A percentile compares a stretch with the other conserved stretches of the same genome.
These are phyloP conservation scores for Campoletis raptor DNA, from an alignment of 2,888 invertebrate species.

Conservation along the genomic window DNA sequence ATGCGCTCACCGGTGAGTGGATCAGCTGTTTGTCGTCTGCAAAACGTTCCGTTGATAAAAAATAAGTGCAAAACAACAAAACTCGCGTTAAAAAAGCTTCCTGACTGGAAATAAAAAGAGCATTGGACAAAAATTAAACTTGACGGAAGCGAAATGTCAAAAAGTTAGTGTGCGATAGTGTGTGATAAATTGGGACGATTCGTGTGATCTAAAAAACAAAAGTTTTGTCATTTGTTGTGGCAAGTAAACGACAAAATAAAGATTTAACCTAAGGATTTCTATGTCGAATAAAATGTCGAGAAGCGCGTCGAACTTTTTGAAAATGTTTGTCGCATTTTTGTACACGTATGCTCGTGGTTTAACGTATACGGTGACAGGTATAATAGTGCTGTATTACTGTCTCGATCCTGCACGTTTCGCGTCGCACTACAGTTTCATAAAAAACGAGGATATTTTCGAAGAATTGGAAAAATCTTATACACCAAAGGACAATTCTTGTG, in stretches of 20 bases:
- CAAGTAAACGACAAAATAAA: background rate
- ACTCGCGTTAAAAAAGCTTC: background rate
- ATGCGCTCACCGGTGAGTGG: conserved; percentile 14
- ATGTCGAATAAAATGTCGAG: conserved; percentile 58
- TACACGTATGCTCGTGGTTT: conserved; percentile 78
- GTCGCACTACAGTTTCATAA: conserved; percentile 82
- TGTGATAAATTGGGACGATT: background rate
- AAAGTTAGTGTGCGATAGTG: background rate
- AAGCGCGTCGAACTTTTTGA: conserved; percentile 70
- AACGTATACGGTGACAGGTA: conserved; percentile 74
- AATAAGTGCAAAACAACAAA: background rate
- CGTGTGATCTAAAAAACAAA: background rate
- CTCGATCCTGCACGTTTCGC: conserved; percentile 83
- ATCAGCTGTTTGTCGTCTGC: conserved; percentile 35
- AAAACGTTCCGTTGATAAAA: background rate
- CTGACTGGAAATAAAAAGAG: background rate
- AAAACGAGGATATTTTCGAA: conserved; percentile 79
- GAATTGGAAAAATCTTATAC: conserved; percentile 82
- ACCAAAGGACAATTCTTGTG: conserved; percentile 80
- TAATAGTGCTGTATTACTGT: conserved; percentile 79
- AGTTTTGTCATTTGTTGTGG: background rate
- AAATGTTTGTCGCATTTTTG: conserved; percentile 73
- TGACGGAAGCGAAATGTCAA: background rate
- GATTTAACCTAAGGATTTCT: background rate
- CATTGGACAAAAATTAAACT: background rate